Evolutionary conservation across 2,797 vertebrate species (phyloP).

Genomic region (Pterois miles): DNA sequence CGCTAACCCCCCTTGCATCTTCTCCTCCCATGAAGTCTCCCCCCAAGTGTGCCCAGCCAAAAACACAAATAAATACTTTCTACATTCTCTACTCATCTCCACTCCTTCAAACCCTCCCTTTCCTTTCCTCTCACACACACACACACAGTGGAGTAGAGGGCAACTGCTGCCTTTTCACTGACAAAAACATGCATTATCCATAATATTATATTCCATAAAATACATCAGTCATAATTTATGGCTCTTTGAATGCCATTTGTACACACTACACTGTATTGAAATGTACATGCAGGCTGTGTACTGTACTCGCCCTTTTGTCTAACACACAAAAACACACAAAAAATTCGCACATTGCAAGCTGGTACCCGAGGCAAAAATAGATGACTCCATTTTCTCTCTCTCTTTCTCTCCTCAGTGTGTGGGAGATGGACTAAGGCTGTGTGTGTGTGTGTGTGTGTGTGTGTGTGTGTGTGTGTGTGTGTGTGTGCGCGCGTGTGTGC

Average conservation of each 20-base stretch:
- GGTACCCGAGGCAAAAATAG: constrained; percentile 39
- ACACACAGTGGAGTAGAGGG: constrained; percentile 5
- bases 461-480: not conserved
- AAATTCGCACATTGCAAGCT: constrained; percentile 18
- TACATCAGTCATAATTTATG: not conserved
- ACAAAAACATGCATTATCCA: too few relatives aligned
- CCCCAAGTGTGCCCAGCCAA: constrained; percentile 17
- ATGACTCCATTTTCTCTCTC: constrained; percentile 16
- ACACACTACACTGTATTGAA: not conserved
- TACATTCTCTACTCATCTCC: constrained; percentile 25
- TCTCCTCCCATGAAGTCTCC: constrained; percentile 23
- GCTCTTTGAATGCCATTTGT: not conserved
- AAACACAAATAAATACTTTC: constrained; percentile 45
- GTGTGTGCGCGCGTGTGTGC: not conserved
- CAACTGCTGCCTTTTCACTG: too few relatives aligned
- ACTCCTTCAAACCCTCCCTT: constrained; percentile 21
- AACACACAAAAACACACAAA: constrained; percentile 3
- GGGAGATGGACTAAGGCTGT: constrained; percentile 41
- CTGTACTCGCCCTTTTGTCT: not conserved
- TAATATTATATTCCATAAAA: not conserved
- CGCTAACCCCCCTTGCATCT: constrained; percentile 9
- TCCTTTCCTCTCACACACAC: constrained; percentile 15
- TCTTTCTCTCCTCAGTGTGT: constrained; percentile 27
- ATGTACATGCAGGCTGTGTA: not conserved
- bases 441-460: not conserved